Conservation (phyloP, 2,113 vertebrate species). For the Hirundichthys speculiger region DNA sequence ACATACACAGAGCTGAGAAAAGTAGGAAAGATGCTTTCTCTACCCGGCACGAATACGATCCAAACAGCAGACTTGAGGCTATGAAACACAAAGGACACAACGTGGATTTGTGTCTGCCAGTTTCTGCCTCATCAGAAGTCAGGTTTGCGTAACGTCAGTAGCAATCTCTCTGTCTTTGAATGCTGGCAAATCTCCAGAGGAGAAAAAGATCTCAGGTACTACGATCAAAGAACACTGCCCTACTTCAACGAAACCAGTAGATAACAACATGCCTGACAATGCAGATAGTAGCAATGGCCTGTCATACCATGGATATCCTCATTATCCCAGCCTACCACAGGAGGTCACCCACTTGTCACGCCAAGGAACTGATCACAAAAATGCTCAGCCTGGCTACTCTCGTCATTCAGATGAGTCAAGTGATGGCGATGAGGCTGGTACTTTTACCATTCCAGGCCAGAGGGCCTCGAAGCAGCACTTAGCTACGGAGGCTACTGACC, state of each 20-base stretch:
- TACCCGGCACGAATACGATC: not conserved
- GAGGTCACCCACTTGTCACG: constrained; percentile 10
- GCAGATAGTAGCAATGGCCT: not conserved
- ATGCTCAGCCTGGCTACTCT: not conserved
- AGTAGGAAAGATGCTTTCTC: not conserved
- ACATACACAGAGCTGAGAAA: constrained; percentile 3
- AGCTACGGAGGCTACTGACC: constrained; percentile 1
- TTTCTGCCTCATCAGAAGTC: not conserved
- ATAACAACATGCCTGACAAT: constrained; percentile 6
- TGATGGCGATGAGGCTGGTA: constrained; percentile 30
- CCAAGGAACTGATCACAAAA: not conserved
- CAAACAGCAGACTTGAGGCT: constrained; percentile 1
- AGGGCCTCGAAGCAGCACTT: constrained; percentile 17
- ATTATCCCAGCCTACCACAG: constrained; percentile 53
- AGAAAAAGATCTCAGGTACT: constrained; percentile 1
- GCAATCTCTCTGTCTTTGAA: constrained; percentile 1
- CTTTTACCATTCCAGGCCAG: constrained; percentile 1
- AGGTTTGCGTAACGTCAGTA: not conserved
- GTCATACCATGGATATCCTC: constrained; percentile 55
- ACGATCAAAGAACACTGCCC: constrained; percentile 5
- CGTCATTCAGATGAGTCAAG: constrained; percentile 17
- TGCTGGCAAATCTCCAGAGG: not conserved
- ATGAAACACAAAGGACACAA: not conserved
- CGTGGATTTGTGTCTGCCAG: not conserved
- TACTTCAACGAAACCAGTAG: not conserved